phyloP scores from a whole-genome alignment of 2,797 vertebrate genomes.

The Crenuchus spilurus region DNA sequence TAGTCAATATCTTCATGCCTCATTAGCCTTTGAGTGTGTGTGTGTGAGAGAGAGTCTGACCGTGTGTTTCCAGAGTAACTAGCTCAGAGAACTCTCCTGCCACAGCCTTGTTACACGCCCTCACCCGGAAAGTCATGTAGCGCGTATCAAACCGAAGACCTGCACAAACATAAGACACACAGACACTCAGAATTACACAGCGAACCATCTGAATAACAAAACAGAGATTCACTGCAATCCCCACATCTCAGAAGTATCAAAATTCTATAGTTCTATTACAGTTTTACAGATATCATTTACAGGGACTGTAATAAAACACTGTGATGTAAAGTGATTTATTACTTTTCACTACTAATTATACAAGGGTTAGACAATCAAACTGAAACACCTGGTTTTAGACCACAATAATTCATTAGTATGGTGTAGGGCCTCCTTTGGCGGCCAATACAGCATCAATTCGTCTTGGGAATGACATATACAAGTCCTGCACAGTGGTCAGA shows the following conservation, averaged over 20 bases:
- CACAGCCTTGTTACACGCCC: slow-evolving; percentile 93
- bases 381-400: too few species aligned
- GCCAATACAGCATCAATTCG: too few species aligned
- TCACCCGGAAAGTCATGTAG: slow-evolving; percentile 92
- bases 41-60: slow-evolving; percentile 68
- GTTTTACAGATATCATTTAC: too few species aligned
- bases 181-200: neutral
- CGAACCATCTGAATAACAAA: neutral
- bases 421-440: too few species aligned
- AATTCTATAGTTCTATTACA: too few species aligned
- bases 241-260: neutral
- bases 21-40: slow-evolving; percentile 34
- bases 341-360: too few species aligned
- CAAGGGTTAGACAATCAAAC: too few species aligned
- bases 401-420: too few species aligned
- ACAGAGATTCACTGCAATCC: neutral
- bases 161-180: slow-evolving; percentile 58
- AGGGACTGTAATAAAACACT: too few species aligned
- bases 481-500: too few species aligned
- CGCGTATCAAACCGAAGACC: slow-evolving; percentile 93
- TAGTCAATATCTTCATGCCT: slow-evolving; percentile 23
- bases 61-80: slow-evolving; percentile 89
- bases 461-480: too few species aligned
- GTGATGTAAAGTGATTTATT: too few species aligned
- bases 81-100: slow-evolving; percentile 93